phyloP scores from a whole-genome alignment of 2,113 vertebrate genomes.

The Promerops cafer region DNA sequence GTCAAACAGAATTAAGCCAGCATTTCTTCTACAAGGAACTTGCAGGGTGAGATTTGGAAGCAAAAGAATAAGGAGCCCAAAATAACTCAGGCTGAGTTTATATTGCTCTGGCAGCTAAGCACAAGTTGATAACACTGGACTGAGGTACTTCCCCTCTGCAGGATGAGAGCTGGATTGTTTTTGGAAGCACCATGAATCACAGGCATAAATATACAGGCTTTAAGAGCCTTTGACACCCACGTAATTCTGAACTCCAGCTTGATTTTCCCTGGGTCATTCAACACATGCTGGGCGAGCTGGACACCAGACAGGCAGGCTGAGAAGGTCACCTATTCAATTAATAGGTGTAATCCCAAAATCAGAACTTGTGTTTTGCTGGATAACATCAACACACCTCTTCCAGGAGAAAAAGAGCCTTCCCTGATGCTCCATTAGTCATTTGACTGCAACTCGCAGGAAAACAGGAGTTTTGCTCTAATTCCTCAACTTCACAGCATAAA shows the following conservation, averaged over 20 bases:
- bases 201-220: background rate
- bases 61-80: background rate
- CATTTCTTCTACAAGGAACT: background rate
- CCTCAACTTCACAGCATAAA: background rate
- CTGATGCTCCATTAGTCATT: background rate
- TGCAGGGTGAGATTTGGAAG: background rate
- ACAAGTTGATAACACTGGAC: background rate
- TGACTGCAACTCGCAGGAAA: background rate
- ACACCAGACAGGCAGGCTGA: background rate
- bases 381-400: background rate
- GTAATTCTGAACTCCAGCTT: background rate
- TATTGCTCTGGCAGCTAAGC: background rate
- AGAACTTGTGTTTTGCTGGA: background rate
- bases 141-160: background rate
- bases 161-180: background rate
- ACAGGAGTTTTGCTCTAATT: background rate
- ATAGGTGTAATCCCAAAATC: background rate
- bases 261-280: background rate
- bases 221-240: background rate
- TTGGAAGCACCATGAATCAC: slow-evolving; percentile 1
- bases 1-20: background rate
- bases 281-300: accelerated
- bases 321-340: background rate
- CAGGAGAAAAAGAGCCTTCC: background rate
- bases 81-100: background rate